Base-by-base conservation (phyloP, 2,113 vertebrate species). In the Taurulus bubalis region DNA sequence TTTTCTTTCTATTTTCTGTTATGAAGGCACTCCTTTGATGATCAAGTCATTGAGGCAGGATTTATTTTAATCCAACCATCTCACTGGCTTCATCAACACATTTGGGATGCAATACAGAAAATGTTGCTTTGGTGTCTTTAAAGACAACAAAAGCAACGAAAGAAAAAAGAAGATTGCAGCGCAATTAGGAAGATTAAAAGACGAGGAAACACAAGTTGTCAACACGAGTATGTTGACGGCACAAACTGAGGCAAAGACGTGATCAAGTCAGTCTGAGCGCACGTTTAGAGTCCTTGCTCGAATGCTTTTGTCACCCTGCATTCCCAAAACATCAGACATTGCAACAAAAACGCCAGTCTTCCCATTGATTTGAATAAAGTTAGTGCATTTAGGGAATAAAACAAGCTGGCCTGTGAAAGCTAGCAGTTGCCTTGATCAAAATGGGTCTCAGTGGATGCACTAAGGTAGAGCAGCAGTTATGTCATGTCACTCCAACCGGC, bases 1-100 rank as follows among this genome's bases (percentile, higher is more conserved):
- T 58, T 42, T 42, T 47, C 14, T 38, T 20, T 51, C n/a, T 38
- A 8, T 63, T 79, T 56, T 65, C 30, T 47, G 15, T 40, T 78
- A 26, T n/a, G 63, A 70, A 47, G 20, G 26, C 30, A 36, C 55
- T 32, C 4, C 45, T 80, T 38, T 62, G 66, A 78, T 72, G 26
- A 78, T 42, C 28, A 49, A 73, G 28, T 66, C 56, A 36, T 1
- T 36, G 34, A 65, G 36, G 38, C 40, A 62, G 11, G 16, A 30
- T 82, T 45, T 34, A 75, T 75, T 75, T 65, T 28, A 71, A 20
- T 51, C 18, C 18, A 30, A 20, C 14, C n/a, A 38, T 45, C 3
- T 30, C 36, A 34, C 12, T 20, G 67, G 69, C 9, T 12, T 26
- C 32, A 16, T 73, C n/a, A 38, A 64, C 2, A 70, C n/a, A 26